Percentiles rank a stretch among this genome's conserved stretches.
Conservation (phyloP, 2,113 vertebrate genomes). For the Parus major region DNA sequence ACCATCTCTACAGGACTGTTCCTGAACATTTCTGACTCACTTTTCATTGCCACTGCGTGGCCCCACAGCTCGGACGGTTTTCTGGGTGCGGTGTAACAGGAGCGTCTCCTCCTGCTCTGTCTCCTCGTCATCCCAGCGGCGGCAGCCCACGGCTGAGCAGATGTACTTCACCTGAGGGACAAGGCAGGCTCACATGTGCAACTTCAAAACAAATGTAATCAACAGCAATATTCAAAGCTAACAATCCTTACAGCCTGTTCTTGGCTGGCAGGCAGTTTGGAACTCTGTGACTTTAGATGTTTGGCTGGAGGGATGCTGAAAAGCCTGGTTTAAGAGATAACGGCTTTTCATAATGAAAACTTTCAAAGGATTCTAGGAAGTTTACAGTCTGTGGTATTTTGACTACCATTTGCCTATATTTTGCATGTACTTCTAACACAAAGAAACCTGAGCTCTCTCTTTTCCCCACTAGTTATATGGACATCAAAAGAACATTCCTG, state of each 20-base stretch:
- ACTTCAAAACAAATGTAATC: background rate
- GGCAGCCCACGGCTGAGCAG: slow-evolving; percentile 93
- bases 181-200: background rate
- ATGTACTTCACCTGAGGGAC: slow-evolving; percentile 88
- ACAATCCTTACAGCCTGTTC: background rate
- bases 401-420: background rate
- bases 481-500: background rate
- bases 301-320: background rate
- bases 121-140: slow-evolving; percentile 87
- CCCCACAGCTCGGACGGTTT: slow-evolving; percentile 92
- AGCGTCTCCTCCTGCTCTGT: slow-evolving; percentile 87
- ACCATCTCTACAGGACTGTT: rapidly evolving
- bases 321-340: background rate
- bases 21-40: slow-evolving; percentile 67
- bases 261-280: background rate
- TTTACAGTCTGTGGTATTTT: background rate
- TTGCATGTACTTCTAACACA: background rate
- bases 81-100: slow-evolving; percentile 92
- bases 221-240: background rate
- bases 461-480: background rate
- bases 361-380: background rate
- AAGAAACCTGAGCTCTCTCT: background rate
- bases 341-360: background rate
- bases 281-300: background rate
- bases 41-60: slow-evolving; percentile 94